Base-by-base conservation (phyloP, 2,113 vertebrate species). In the Physeter macrocephalus region DNA sequence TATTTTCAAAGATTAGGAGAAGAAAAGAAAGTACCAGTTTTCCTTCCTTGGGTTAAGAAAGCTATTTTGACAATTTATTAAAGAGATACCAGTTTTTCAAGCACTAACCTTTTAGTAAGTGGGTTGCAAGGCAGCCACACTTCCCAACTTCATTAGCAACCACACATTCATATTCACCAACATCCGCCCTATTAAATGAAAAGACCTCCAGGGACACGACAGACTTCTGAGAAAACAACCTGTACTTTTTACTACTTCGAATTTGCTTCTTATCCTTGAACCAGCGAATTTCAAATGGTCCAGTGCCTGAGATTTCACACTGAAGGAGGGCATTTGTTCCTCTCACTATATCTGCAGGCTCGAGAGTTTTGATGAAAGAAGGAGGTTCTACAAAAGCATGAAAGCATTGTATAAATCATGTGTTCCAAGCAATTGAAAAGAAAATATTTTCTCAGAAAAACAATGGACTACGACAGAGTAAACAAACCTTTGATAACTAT, bases 261-360 rank as follows among this genome's bases (percentile, higher is more conserved):
- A 99, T 99, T 93, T 99, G 98, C 97, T 99, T 99, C 98, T 99
- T 99, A 97, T 99, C 99, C 98, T 99, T 99, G 96, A 99, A 99
- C 99, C 99, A 99, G 97, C 98, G 99, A 98, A 99, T 99, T 96
- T 99, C 99, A 99, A 99, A 99, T 0, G 99, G 99, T 97, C 99
- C 98, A 25, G 99, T 99, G 96, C 99, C 99, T 93, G 99, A 97
- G 91, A 99, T 97, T 97, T 99, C 99, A 98, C 99, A 99, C 90
- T 99, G 99, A 98, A 99, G 98, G 31, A 98, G 54, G 67, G 99
- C 98, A 77, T 99, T 98, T 75, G 98, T 95, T 98, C 99, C 99
- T 98, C 99, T 99, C 77, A 99, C 99, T 95, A 99, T 98, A 96
- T 99, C 99, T 93, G 99, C 97, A 25, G 98, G 99, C 98, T 99